A percentile compares a stretch with the other conserved stretches of the same genome.
Evolutionary conservation across 2,113 vertebrate genomes (phyloP).

Genomic region (Cepphus grylle): DNA sequence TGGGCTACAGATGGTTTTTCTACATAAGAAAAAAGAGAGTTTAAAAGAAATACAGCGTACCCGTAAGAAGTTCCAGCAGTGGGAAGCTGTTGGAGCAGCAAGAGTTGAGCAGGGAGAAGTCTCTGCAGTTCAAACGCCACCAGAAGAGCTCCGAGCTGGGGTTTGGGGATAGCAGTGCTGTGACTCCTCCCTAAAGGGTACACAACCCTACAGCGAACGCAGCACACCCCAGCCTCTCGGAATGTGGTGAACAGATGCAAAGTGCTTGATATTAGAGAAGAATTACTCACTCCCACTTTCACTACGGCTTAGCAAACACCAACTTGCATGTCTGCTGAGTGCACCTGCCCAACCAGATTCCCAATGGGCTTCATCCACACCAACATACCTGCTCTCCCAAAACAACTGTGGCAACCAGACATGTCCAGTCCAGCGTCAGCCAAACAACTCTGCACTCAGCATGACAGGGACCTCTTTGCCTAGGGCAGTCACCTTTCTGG

Average conservation of each 20-base stretch:
- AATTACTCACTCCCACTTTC: not conserved
- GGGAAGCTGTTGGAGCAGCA: not conserved
- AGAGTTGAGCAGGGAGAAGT: not conserved
- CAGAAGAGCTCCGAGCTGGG: not conserved
- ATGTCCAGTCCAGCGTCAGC: rapidly evolving
- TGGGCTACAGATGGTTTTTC: not conserved
- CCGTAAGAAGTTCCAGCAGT: not conserved
- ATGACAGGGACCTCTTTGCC: not conserved
- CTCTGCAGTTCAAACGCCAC: not conserved
- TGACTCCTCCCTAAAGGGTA: rapidly evolving
- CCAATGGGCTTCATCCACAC: not conserved
- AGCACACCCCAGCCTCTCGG: not conserved
- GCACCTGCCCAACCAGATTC: not conserved
- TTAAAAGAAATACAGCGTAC: not conserved
- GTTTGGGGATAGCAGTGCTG: not conserved
- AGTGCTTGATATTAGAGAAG: rapidly evolving
- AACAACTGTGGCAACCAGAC: not conserved
- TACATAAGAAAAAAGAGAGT: not conserved
- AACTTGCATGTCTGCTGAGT: not conserved
- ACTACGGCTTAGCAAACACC: rapidly evolving
- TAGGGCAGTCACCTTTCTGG: not conserved
- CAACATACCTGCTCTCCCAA: not conserved
- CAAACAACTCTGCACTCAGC: not conserved
- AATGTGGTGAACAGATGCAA: not conserved
- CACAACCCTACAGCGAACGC: rapidly evolving